phyloP scores from a whole-genome alignment of 2,888 invertebrate species.

The Girardia tigrina region DNA sequence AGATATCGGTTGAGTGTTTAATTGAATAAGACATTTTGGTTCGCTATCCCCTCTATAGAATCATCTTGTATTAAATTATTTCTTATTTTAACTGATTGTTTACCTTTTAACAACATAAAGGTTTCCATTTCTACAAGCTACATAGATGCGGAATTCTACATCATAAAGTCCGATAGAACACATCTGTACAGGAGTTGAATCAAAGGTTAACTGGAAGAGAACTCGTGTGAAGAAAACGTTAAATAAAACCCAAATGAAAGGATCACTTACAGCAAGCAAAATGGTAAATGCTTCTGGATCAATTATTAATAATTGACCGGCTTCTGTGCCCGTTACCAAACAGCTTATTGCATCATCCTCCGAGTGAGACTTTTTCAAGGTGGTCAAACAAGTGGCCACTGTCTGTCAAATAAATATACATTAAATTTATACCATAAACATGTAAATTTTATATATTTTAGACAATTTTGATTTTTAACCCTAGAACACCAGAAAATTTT shows the following conservation, averaged over 20 bases:
- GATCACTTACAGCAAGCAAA: constrained; percentile 54
- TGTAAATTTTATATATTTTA: too few relatives aligned
- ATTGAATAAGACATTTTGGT: constrained; percentile 52
- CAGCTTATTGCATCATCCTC: constrained; percentile 66
- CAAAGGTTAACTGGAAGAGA: constrained; percentile 46
- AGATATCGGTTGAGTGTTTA: constrained; percentile 65
- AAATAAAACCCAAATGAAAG: neutral
- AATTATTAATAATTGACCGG: constrained; percentile 66
- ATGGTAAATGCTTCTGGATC: constrained; percentile 79
- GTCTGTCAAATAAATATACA: too few relatives aligned
- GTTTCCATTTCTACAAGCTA: constrained; percentile 67
- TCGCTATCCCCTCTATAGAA: constrained; percentile 49
- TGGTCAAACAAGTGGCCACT: constrained; percentile 65
- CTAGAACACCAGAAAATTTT: too few relatives aligned
- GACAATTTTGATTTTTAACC: too few relatives aligned
- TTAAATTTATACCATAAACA: too few relatives aligned
- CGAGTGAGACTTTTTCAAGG: constrained; percentile 62
- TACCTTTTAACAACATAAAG: constrained; percentile 46
- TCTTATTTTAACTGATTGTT: neutral
- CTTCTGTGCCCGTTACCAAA: constrained; percentile 74
- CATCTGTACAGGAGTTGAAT: constrained; percentile 64
- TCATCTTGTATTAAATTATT: neutral
- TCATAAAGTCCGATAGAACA: constrained; percentile 64
- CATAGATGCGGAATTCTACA: constrained; percentile 73
- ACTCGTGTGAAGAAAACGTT: too few relatives aligned